phyloP scores from a whole-genome alignment of 64 coral and sea anemone species.

The Hydrozoanthus tunicans region DNA sequence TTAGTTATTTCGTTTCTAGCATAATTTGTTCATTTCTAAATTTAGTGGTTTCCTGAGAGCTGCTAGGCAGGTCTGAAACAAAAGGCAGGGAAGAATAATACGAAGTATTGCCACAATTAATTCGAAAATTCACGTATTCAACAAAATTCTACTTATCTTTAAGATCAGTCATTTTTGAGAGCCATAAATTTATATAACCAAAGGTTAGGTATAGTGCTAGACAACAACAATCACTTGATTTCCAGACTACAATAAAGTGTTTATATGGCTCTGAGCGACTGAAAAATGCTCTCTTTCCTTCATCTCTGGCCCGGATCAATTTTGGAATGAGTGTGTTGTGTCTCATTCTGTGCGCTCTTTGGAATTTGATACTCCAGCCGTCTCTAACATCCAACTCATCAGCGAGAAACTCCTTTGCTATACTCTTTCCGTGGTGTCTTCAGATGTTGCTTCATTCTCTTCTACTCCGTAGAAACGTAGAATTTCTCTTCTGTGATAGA shows the following conservation, averaged over 20 bases:
- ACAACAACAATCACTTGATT: background rate
- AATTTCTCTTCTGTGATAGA: background rate
- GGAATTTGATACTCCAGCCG: background rate
- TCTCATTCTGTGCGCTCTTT: slow-evolving; percentile 46
- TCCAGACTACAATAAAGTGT: background rate
- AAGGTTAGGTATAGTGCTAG: too few species aligned
- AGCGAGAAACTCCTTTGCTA: slow-evolving; percentile 18
- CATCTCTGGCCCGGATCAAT: background rate
- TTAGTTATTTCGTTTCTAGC: too few species aligned
- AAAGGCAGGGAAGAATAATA: too few species aligned
- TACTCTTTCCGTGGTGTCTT: slow-evolving; percentile 27
- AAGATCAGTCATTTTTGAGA: too few species aligned
- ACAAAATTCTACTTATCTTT: too few species aligned
- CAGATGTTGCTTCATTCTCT: background rate
- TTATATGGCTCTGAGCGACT: background rate
- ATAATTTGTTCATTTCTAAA: too few species aligned
- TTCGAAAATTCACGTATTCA: too few species aligned
- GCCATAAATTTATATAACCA: too few species aligned
- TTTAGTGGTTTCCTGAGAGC: too few species aligned
- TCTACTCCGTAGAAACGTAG: background rate
- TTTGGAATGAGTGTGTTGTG: slow-evolving; percentile 1
- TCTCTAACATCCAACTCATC: background rate
- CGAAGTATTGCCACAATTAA: too few species aligned
- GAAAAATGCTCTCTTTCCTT: background rate
- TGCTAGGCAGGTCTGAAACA: too few species aligned